These are phyloP conservation scores for Procambarus clarkii DNA, from an alignment of 1,140 invertebrate species.

Conservation along the genomic window DNA sequence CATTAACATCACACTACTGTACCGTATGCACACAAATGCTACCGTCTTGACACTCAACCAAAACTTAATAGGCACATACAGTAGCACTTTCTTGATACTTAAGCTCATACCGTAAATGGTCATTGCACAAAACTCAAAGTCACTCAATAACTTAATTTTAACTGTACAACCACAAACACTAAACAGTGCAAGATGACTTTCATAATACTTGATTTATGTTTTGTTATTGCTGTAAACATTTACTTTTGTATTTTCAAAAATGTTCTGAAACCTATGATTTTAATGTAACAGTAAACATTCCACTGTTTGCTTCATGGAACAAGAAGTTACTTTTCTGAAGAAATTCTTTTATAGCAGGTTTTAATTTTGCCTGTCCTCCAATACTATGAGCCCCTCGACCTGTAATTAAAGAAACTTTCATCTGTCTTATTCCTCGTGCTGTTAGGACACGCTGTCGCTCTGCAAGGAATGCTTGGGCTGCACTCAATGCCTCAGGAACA, in stretches of 20 bases:
- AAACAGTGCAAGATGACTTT: not conserved
- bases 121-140: not conserved
- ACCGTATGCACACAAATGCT: not conserved
- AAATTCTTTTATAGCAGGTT: conserved; percentile 54
- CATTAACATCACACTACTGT: not conserved
- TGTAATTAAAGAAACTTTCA: conserved; percentile 58
- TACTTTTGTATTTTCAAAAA: not conserved
- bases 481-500: conserved; percentile 56
- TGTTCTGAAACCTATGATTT: not conserved
- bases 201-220: not conserved
- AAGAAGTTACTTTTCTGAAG: conserved; percentile 39
- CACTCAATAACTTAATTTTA: not conserved
- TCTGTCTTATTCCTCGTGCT: conserved; percentile 22
- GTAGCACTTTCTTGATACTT: not conserved
- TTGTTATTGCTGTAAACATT: not conserved
- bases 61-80: not conserved
- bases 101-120: not conserved
- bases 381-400: conserved; percentile 56
- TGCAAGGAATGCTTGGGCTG: conserved; percentile 48
- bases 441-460: conserved; percentile 42
- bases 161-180: not conserved
- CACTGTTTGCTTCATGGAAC: conserved; percentile 52
- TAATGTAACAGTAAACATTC: conserved; percentile 46
- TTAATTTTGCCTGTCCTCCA: conserved; percentile 50
- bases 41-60: not conserved